These are phyloP conservation scores for Pelosia muscerda DNA, from an alignment of 2,888 invertebrate genomes.

Conservation along the genomic window DNA sequence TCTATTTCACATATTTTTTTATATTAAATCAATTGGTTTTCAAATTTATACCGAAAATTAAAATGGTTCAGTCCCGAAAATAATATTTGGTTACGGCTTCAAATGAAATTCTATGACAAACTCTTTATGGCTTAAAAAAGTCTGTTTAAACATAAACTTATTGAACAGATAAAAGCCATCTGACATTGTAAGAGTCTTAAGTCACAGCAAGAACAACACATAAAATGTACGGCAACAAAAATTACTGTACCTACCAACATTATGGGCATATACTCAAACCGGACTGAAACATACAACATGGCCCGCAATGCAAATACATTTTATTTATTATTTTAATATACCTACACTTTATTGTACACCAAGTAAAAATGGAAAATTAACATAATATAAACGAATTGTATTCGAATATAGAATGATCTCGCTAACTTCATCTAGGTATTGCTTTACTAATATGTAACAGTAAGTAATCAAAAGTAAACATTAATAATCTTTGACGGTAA, in stretches of 20 bases:
- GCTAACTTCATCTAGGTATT: too few species aligned
- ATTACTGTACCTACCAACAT: too few species aligned
- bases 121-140: background rate
- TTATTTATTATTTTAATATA: too few species aligned
- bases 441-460: too few species aligned
- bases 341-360: too few species aligned
- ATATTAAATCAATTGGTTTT: background rate
- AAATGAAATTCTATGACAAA: background rate
- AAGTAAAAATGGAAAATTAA: too few species aligned
- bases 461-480: too few species aligned
- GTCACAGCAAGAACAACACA: background rate
- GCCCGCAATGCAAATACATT: constrained; percentile 42
- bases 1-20: background rate
- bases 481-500: too few species aligned
- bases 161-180: background rate
- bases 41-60: background rate
- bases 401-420: too few species aligned
- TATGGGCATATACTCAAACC: background rate
- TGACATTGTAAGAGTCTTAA: background rate
- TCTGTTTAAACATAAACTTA: background rate
- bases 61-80: too few species aligned
- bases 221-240: background rate
- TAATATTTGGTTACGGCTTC: too few species aligned
- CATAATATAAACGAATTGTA: too few species aligned
- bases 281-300: constrained; percentile 24